A percentile compares a stretch with the other conserved stretches of the same genome.
phyloP scores from a whole-genome alignment of 1,140 invertebrate species.

The Rhynchophorus ferrugineus region DNA sequence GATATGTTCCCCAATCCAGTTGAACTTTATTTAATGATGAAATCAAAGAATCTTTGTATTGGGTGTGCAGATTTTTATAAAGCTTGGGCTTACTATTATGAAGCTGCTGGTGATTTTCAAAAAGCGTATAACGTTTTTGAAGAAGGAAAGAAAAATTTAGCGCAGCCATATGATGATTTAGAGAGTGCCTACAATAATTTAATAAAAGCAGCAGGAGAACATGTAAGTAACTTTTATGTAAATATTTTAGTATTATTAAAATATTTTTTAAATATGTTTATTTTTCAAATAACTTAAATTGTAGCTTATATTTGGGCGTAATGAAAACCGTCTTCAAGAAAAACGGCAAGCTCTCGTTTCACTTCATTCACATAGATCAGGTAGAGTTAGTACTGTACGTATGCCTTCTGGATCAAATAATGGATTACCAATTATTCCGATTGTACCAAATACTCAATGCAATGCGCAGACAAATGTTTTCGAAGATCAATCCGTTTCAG shows the following conservation, averaged over 20 bases:
- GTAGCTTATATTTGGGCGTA: slow-evolving; percentile 52
- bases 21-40: slow-evolving; percentile 67
- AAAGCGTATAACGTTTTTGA: slow-evolving; percentile 67
- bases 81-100: slow-evolving; percentile 75
- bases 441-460: slow-evolving; percentile 10
- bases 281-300: slow-evolving; percentile 17
- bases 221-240: slow-evolving; percentile 24
- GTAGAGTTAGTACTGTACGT: slow-evolving; percentile 39
- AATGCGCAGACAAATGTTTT: neutral
- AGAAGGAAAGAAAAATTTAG: slow-evolving; percentile 58
- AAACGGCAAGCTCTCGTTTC: slow-evolving; percentile 65
- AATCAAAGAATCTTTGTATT: slow-evolving; percentile 67
- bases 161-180: slow-evolving; percentile 66
- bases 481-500: neutral
- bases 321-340: slow-evolving; percentile 53
- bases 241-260: neutral
- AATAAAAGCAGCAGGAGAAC: slow-evolving; percentile 33
- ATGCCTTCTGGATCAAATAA: slow-evolving; percentile 12
- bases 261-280: slow-evolving; percentile 1
- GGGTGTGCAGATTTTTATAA: slow-evolving; percentile 69
- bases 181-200: slow-evolving; percentile 60
- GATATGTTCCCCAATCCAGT: slow-evolving; percentile 64
- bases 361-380: slow-evolving; percentile 51
- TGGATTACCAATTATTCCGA: neutral
- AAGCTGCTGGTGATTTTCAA: slow-evolving; percentile 64